These are phyloP conservation scores for Miopithecus talapoin DNA, from an alignment of 2,797 vertebrate genomes.

Conservation along the genomic window DNA sequence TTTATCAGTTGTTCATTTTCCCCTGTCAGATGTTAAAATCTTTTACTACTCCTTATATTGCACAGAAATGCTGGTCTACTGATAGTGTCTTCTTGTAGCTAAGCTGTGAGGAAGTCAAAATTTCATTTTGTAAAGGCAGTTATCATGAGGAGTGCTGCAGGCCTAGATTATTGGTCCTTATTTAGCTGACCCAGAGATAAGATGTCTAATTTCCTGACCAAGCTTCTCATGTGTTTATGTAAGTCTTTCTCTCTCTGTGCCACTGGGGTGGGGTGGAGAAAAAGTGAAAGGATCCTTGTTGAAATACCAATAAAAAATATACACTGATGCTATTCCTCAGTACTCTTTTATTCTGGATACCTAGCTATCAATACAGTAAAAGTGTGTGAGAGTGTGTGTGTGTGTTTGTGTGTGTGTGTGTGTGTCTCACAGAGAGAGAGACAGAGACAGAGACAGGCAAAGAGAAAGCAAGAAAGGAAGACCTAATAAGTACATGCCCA, in stretches of 20 bases:
- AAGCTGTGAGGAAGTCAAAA: conserved; percentile 86
- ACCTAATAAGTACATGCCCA: background rate
- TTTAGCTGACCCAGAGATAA: conserved; percentile 87
- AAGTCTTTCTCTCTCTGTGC: conserved; percentile 35
- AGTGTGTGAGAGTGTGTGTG: background rate
- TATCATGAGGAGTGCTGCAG: conserved; percentile 81
- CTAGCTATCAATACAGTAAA: background rate
- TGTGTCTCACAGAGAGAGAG: background rate
- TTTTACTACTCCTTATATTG: conserved; percentile 84
- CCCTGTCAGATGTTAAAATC: conserved; percentile 87
- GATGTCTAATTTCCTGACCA: conserved; percentile 90
- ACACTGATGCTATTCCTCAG: background rate
- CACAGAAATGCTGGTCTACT: conserved; percentile 83
- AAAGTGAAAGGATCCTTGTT: conserved; percentile 68
- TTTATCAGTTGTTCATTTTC: conserved; percentile 87
- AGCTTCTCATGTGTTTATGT: conserved; percentile 69
- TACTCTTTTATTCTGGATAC: conserved; percentile 7
- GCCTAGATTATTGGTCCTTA: conserved; percentile 87
- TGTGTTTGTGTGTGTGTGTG: background rate
- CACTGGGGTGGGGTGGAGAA: background rate
- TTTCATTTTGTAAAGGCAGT: conserved; percentile 88
- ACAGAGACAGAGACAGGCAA: background rate
- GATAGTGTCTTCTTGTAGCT: conserved; percentile 86
- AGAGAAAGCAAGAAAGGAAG: background rate
- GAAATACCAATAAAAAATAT: conserved; percentile 76